Percentiles rank a stretch among this genome's conserved stretches.
Evolutionary conservation across 2,888 invertebrate genomes (phyloP).

Genomic region (Harmothoe impar): DNA sequence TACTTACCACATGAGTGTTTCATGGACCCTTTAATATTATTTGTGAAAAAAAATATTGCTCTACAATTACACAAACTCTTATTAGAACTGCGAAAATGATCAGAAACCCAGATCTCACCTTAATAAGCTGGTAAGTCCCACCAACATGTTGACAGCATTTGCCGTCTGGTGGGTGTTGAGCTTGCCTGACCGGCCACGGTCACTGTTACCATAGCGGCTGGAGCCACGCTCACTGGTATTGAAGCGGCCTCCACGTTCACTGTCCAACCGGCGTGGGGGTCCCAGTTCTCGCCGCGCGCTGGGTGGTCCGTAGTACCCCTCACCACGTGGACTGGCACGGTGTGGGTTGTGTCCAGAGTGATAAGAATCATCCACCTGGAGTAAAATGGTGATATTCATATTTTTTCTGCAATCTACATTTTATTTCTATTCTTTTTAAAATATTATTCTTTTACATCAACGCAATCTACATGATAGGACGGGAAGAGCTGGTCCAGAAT

Average conservation of each 20-base stretch:
- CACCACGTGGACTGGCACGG: slow-evolving; percentile 37
- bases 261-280: slow-evolving; percentile 44
- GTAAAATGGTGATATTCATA: background rate
- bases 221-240: slow-evolving; percentile 1
- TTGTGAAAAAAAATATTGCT: no score
- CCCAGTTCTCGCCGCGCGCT: slow-evolving; percentile 36
- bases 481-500: no score
- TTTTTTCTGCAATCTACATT: no score
- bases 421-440: no score
- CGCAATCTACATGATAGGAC: no score
- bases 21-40: no score
- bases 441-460: no score
- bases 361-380: slow-evolving; percentile 36
- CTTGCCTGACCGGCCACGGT: slow-evolving; percentile 56
- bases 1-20: no score
- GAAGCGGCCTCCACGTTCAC: slow-evolving; percentile 35
- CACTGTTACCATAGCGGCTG: slow-evolving; percentile 33
- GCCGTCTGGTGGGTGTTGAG: slow-evolving; percentile 60
- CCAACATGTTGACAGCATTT: slow-evolving; percentile 57
- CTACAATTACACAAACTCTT: no score
- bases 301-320: slow-evolving; percentile 14
- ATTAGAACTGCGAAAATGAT: no score
- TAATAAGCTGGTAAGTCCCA: slow-evolving; percentile 46
- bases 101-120: no score
- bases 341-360: background rate